Base-by-base conservation (phyloP, 2,888 invertebrate genomes). In the Pterostichus niger region DNA sequence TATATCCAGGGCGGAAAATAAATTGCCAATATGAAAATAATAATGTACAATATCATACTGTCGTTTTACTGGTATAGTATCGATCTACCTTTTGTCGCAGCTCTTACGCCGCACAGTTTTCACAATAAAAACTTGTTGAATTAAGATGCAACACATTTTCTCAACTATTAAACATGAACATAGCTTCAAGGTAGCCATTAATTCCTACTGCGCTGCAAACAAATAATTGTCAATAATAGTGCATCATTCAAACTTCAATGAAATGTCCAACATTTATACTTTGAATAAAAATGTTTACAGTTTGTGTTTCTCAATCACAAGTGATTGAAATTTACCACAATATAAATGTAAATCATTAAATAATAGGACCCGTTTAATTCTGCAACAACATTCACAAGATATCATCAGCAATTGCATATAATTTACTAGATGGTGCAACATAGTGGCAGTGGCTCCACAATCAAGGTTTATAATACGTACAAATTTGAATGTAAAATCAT, bases 401-500 rank as follows among this genome's bases (percentile, higher is more conserved):
- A 44, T 5, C 68, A 71, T 71, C 68, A 64, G 7, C 64, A 11
- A 44, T 44, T 71, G 68, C 44, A 71, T 17, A 40, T 15, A 35
- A 64, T 40, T 64, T 11, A 64, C n/a, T 4, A 44, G 68, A 71
- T 44, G 44, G 15, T 71, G 68, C 68, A 71, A 44, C 68, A 44
- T n/a, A 59, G n/a, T 56, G 56, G 7, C 56, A 17, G 13, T 6
- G 49, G 24, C 24, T 24, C 24, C 24, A 24, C 24, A 24, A 24
- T 24, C 24, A 24, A 59, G 40, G 40, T 15, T 44, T 40, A 44
- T 71, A 17, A 44, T 71, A 71, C 44, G 68, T 10, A 40, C 68
- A 44, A 71, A 71, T 71, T 71, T 78, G 46, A 61, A 78, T 78
- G 78, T 78, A 31, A 78, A 78, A 78, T 59, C 17, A 61, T 46